A percentile compares a stretch with the other conserved stretches of the same genome.
Evolutionary conservation across 23 tunicate genomes (phyloP).

Genomic region (Clavelina lepadiformis): DNA sequence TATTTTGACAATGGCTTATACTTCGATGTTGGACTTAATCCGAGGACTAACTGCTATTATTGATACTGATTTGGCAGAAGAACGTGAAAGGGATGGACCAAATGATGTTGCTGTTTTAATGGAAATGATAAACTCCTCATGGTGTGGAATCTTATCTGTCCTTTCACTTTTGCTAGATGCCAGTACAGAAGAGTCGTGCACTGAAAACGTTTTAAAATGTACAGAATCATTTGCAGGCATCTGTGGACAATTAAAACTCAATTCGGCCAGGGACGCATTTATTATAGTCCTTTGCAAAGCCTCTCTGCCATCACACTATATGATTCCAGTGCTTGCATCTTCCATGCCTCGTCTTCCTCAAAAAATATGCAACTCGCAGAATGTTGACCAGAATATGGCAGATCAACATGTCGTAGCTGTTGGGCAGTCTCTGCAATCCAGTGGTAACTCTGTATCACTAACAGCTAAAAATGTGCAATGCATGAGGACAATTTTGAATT

Average conservation of each 20-base stretch:
- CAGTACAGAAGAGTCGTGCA: slow-evolving; percentile 72
- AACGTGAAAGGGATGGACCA: not conserved
- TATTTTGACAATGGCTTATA: slow-evolving; percentile 76
- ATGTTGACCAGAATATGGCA: slow-evolving; percentile 10
- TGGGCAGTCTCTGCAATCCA: slow-evolving; percentile 53
- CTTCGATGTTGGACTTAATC: slow-evolving; percentile 62
- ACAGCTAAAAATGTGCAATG: slow-evolving; percentile 92
- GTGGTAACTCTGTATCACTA: slow-evolving; percentile 46
- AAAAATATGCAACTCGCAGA: slow-evolving; percentile 42
- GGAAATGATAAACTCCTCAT: slow-evolving; percentile 68
- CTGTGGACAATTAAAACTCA: slow-evolving; percentile 71
- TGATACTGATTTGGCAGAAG: slow-evolving; percentile 46
- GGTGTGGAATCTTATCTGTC: slow-evolving; percentile 60
- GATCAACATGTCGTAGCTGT: slow-evolving; percentile 85
- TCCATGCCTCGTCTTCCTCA: slow-evolving; percentile 72
- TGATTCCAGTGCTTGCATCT: slow-evolving; percentile 62
- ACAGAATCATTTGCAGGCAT: slow-evolving; percentile 76
- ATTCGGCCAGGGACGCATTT: slow-evolving; percentile 82
- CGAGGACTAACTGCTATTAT: slow-evolving; percentile 65
- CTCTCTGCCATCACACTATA: slow-evolving; percentile 64
- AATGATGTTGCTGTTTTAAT: slow-evolving; percentile 7
- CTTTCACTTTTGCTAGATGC: slow-evolving; percentile 72
- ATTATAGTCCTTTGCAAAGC: slow-evolving; percentile 85
- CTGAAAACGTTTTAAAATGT: slow-evolving; percentile 64
- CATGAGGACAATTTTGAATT: slow-evolving; percentile 70